These are phyloP conservation scores for Apantesis nais DNA, from an alignment of 2,888 invertebrate genomes.

Conservation along the genomic window DNA sequence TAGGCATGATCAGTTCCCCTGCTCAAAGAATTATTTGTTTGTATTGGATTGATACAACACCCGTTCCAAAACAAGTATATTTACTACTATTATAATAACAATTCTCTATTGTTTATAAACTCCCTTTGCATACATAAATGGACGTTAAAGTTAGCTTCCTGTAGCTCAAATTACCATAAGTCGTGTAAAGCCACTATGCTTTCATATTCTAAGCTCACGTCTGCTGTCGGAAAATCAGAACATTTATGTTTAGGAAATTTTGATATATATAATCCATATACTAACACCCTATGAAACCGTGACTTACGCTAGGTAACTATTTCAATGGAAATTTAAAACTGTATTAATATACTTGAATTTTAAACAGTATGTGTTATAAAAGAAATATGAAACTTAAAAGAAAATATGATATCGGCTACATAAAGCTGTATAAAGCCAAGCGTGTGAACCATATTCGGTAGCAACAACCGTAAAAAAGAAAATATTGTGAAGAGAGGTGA, in stretches of 20 bases:
- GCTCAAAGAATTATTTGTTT: neutral
- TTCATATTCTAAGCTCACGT: neutral
- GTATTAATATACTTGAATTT: no score
- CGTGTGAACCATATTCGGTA: neutral
- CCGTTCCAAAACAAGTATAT: neutral
- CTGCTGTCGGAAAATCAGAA: neutral
- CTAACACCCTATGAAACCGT: neutral
- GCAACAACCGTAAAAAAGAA: neutral
- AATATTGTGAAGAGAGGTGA: neutral
- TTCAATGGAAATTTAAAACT: no score
- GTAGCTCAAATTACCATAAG: slow-evolving; percentile 3
- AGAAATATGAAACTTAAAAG: no score
- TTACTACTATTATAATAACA: neutral
- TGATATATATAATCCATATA: neutral
- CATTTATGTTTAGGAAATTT: neutral
- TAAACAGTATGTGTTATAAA: no score
- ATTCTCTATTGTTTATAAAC: neutral
- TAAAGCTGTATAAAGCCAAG: neutral
- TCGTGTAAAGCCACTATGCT: neutral
- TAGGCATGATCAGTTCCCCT: no score
- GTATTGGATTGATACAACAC: neutral
- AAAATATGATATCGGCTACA: no score
- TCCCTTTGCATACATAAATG: neutral
- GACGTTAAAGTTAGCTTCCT: neutral
- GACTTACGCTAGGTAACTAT: neutral